Evolutionary conservation across 2,113 vertebrate genomes (phyloP).

Genomic region (Xenopus borealis): DNA sequence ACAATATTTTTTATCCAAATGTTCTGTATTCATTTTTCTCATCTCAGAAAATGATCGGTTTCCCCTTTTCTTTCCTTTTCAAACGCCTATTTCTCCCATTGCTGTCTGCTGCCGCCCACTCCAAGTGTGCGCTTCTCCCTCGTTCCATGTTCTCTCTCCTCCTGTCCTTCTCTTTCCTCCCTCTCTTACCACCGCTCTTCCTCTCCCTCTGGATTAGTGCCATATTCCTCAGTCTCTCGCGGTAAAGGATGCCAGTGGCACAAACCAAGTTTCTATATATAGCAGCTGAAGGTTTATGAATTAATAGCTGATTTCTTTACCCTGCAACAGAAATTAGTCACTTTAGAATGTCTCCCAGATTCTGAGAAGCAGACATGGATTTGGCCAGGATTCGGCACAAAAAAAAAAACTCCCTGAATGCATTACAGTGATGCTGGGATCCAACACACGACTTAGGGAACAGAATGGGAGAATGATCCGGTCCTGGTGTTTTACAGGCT

Average conservation of each 20-base stretch:
- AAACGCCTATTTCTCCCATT: no score
- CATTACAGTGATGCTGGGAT: constrained; percentile 12
- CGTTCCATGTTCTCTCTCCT: no score
- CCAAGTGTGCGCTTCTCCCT: no score
- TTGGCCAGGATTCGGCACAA: constrained; percentile 5
- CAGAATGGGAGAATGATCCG: not conserved
- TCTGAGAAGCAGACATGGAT: constrained; percentile 39
- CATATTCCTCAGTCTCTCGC: constrained; percentile 31
- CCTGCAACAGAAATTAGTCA: constrained; percentile 44
- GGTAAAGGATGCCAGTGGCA: constrained; percentile 32
- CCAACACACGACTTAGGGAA: not conserved
- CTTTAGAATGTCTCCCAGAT: constrained; percentile 45
- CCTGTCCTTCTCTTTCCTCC: constrained; percentile 1
- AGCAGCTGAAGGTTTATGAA: constrained; percentile 39
- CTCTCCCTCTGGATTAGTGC: constrained; percentile 33
- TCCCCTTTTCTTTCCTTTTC: no score
- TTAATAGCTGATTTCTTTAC: constrained; percentile 47
- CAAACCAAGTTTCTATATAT: constrained; percentile 42
- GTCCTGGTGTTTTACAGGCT: no score
- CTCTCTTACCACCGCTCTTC: constrained; percentile 32
- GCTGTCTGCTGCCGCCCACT: no score
- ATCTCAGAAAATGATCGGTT: no score
- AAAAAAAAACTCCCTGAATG: constrained; percentile 14
- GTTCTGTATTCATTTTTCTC: no score
- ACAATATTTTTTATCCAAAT: no score